A percentile compares a stretch with the other conserved stretches of the same genome.
Evolutionary conservation across 2,888 invertebrate genomes (phyloP).

Genomic region (Aethes cnicana): DNA sequence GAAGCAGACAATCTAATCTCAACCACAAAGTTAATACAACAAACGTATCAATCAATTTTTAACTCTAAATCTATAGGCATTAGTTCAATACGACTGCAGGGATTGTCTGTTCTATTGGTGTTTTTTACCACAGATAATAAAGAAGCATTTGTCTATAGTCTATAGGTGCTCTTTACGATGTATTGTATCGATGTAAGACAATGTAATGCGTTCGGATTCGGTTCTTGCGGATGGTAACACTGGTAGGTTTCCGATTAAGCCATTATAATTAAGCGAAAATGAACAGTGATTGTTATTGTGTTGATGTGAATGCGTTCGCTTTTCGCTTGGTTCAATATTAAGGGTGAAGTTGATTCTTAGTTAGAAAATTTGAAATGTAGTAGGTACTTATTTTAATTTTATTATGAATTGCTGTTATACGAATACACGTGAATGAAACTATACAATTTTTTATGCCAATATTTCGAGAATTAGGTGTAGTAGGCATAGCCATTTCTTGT

Average conservation of each 20-base stretch:
- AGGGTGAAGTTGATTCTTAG: too few species aligned
- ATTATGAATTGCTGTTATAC: too few species aligned
- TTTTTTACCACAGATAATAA: slow-evolving; percentile 62
- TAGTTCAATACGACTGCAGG: slow-evolving; percentile 12
- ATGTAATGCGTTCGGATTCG: slow-evolving; percentile 10
- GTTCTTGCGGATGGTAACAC: slow-evolving; percentile 18
- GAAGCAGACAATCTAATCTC: slow-evolving; percentile 54
- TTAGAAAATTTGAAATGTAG: too few species aligned
- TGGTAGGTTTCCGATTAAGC: slow-evolving; percentile 9
- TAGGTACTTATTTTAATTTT: too few species aligned
- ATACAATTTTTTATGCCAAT: too few species aligned
- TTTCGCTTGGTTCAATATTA: too few species aligned
- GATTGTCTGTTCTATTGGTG: slow-evolving; percentile 30
- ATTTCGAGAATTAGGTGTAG: too few species aligned
- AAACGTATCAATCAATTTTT: slow-evolving; percentile 30
- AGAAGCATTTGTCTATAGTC: slow-evolving; percentile 74
- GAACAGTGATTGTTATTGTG: too few species aligned
- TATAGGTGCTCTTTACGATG: slow-evolving; percentile 63
- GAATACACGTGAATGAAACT: too few species aligned
- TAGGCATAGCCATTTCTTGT: too few species aligned
- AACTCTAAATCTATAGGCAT: slow-evolving; percentile 34
- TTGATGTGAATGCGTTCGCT: too few species aligned
- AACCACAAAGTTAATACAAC: slow-evolving; percentile 9
- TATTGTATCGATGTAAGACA: slow-evolving; percentile 56
- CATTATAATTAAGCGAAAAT: slow-evolving; percentile 6